These are phyloP conservation scores for Scaptomyza graminum DNA, from an alignment of 1,140 invertebrate genomes.

Conservation along the genomic window DNA sequence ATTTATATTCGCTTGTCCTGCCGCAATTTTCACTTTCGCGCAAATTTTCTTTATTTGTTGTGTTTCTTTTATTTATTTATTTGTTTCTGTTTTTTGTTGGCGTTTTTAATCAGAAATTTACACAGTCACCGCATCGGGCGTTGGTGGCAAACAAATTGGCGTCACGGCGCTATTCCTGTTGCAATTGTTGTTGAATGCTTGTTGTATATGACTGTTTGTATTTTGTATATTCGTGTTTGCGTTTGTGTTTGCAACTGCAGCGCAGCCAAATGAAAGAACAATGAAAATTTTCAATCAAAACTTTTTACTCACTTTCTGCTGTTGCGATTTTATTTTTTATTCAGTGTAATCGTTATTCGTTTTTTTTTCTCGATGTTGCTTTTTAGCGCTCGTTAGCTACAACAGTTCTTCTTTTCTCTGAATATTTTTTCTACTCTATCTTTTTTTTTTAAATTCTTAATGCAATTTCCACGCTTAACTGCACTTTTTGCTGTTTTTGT, in stretches of 20 bases:
- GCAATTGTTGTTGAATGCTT: slow-evolving; percentile 19
- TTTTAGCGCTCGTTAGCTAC: slow-evolving; percentile 76
- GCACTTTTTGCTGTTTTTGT: slow-evolving; percentile 70
- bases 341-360: neutral
- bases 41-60: slow-evolving; percentile 9
- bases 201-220: neutral
- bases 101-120: slow-evolving; percentile 75
- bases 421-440: slow-evolving; percentile 43
- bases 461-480: slow-evolving; percentile 80
- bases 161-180: slow-evolving; percentile 14
- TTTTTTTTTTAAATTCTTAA: slow-evolving; percentile 75
- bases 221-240: too few species aligned
- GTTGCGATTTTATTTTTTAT: slow-evolving; percentile 21
- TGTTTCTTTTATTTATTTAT: slow-evolving; percentile 17
- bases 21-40: slow-evolving; percentile 27
- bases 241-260: slow-evolving; percentile 17
- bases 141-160: slow-evolving; percentile 34
- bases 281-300: slow-evolving; percentile 81
- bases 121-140: slow-evolving; percentile 59
- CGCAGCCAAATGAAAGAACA: slow-evolving; percentile 65
- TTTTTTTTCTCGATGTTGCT: slow-evolving; percentile 50
- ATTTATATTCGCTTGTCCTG: slow-evolving; percentile 6
- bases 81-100: slow-evolving; percentile 30
- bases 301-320: slow-evolving; percentile 56
- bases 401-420: slow-evolving; percentile 41